A percentile compares a stretch with the other conserved stretches of the same genome.
These are phyloP conservation scores for Forbesichthys agassizii DNA, from an alignment of 2,113 vertebrate species.

Conservation along the genomic window DNA sequence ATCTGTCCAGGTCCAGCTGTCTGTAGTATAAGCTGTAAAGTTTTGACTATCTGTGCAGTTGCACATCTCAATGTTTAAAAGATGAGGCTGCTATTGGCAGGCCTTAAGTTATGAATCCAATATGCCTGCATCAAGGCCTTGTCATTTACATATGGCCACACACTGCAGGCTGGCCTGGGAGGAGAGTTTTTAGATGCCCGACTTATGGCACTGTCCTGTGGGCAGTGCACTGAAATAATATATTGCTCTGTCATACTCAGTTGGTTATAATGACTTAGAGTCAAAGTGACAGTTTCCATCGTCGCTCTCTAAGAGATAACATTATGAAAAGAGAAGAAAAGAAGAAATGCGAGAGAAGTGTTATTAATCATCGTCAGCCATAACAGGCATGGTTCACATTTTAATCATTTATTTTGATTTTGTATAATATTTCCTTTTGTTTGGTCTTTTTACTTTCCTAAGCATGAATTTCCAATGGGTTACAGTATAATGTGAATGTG, in stretches of 20 bases:
- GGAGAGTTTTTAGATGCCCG: slow-evolving; percentile 21
- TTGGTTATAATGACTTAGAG: slow-evolving; percentile 22
- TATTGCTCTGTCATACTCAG: slow-evolving; percentile 28
- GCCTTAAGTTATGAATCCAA: slow-evolving; percentile 68
- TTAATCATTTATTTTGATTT: neutral
- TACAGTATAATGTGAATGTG: too few species aligned
- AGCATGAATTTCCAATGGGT: neutral
- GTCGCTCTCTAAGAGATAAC: slow-evolving; percentile 21
- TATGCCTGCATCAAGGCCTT: slow-evolving; percentile 49
- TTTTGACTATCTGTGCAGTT: slow-evolving; percentile 58
- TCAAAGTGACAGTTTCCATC: slow-evolving; percentile 24
- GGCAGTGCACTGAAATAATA: slow-evolving; percentile 29
- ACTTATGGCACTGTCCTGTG: slow-evolving; percentile 29
- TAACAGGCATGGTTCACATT: neutral
- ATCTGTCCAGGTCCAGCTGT: slow-evolving; percentile 28
- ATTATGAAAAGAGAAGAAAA: neutral
- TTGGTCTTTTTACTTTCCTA: slow-evolving; percentile 13
- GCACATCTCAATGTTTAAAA: slow-evolving; percentile 65
- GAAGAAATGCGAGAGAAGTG: neutral
- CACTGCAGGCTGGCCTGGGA: slow-evolving; percentile 42
- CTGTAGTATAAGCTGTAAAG: slow-evolving; percentile 36
- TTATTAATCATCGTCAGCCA: slow-evolving; percentile 38
- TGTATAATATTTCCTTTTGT: slow-evolving; percentile 12
- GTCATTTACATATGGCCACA: slow-evolving; percentile 56
- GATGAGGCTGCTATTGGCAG: slow-evolving; percentile 67